Percentiles rank a stretch among this genome's conserved stretches.
These are phyloP conservation scores for Callipepla californica DNA, from an alignment of 2,113 vertebrate species.

Conservation along the genomic window DNA sequence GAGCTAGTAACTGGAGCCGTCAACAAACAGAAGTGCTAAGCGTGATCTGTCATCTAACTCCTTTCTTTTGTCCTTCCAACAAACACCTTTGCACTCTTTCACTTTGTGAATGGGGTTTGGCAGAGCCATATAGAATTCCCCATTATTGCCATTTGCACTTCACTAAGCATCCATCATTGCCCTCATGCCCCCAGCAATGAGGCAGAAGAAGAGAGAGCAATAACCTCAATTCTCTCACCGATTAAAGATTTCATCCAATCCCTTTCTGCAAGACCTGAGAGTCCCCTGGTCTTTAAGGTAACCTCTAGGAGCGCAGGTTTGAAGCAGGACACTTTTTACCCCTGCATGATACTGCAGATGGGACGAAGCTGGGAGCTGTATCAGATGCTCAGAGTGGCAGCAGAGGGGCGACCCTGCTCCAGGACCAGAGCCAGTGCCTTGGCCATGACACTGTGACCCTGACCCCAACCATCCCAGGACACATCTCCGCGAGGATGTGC, in stretches of 20 bases:
- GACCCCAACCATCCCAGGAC: not conserved
- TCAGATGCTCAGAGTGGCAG: not conserved
- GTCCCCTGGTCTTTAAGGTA: not conserved
- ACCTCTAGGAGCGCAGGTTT: not conserved
- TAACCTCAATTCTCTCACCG: too few relatives aligned
- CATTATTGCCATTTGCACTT: conserved; percentile 34
- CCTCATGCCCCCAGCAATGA: not conserved
- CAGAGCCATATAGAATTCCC: conserved; percentile 15
- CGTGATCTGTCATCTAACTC: conserved; percentile 23
- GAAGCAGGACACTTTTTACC: not conserved
- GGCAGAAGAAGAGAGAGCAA: not conserved
- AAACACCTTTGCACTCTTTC: conserved; percentile 21
- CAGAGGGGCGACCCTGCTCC: not conserved
- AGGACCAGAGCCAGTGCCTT: not conserved
- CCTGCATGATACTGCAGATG: not conserved
- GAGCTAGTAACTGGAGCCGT: conserved; percentile 13
- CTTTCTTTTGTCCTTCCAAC: conserved; percentile 55
- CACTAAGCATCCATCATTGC: not conserved
- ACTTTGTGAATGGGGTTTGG: conserved; percentile 49
- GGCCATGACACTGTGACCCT: not conserved
- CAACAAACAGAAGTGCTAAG: conserved; percentile 17
- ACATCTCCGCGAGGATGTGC: not conserved
- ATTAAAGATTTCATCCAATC: not conserved
- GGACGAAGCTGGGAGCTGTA: not conserved
- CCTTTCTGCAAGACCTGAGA: not conserved